A percentile compares a stretch with the other conserved stretches of the same genome.
These are phyloP conservation scores for Spilosoma lubricipeda DNA, from an alignment of 2,888 invertebrate genomes.

Conservation along the genomic window DNA sequence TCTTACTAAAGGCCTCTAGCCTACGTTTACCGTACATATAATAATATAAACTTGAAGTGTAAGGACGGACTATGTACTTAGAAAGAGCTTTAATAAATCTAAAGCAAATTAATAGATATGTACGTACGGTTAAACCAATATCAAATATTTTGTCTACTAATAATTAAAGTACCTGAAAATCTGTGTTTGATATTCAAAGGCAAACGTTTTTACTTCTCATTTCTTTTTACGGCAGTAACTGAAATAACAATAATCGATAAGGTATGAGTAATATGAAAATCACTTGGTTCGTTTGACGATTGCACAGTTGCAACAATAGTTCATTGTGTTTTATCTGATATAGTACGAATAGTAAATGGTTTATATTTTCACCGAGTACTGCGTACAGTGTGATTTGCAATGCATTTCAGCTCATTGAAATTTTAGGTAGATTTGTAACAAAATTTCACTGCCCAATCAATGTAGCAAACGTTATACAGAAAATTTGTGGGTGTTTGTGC, in stretches of 20 bases:
- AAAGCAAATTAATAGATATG: neutral
- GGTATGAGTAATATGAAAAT: neutral
- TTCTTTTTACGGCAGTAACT: neutral
- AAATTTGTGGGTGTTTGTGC: neutral
- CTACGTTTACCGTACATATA: neutral
- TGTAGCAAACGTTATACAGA: neutral
- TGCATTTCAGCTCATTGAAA: neutral
- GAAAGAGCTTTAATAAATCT: too few species aligned
- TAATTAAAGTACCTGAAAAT: neutral
- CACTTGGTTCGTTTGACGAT: slow-evolving; percentile 4
- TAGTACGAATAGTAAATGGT: slow-evolving; percentile 13
- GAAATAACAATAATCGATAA: neutral
- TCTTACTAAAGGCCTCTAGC: neutral
- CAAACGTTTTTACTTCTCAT: slow-evolving; percentile 12
- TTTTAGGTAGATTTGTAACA: too few species aligned
- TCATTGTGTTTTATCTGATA: slow-evolving; percentile 11
- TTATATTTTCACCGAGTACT: slow-evolving; percentile 4
- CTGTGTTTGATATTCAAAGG: neutral
- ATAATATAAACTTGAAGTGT: neutral
- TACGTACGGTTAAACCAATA: neutral
- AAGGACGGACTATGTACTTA: neutral
- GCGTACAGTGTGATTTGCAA: neutral
- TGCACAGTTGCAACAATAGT: slow-evolving; percentile 14
- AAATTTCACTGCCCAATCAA: too few species aligned
- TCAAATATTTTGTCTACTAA: neutral